phyloP scores from a whole-genome alignment of 37 sponge, comb jelly and placozoan species.

The Petrosia ficiformis region DNA sequence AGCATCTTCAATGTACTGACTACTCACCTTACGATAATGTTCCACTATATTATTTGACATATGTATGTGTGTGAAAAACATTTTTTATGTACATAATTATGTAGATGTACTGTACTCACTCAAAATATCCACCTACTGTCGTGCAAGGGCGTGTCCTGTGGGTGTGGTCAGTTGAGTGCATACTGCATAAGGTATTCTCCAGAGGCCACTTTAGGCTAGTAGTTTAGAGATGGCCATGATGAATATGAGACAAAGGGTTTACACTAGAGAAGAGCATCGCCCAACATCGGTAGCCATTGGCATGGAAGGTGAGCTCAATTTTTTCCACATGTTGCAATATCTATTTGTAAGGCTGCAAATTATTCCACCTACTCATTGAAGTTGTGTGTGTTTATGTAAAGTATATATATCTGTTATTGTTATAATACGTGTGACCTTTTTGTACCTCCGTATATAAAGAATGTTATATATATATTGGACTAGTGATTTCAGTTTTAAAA shows the following conservation, averaged over 20 bases:
- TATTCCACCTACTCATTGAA: no score
- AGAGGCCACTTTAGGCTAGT: no score
- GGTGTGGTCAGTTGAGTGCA: background rate
- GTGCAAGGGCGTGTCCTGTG: background rate
- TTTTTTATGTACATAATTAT: background rate
- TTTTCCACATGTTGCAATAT: background rate
- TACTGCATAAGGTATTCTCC: no score
- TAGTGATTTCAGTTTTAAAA: no score
- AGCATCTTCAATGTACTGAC: conserved; percentile 29
- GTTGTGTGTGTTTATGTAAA: conserved; percentile 6
- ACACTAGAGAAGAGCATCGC: background rate
- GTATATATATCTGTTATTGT: no score
- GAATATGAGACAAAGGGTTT: background rate
- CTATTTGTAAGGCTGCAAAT: background rate
- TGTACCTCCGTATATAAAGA: no score
- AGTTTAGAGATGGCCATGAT: no score
- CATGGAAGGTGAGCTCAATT: background rate
- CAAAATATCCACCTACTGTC: no score
- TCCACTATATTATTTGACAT: conserved; percentile 13
- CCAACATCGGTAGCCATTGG: background rate
- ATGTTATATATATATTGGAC: no score
- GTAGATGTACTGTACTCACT: conserved; percentile 1
- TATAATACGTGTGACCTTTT: no score
- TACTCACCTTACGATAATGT: conserved; percentile 58
- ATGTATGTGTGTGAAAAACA: no score